These are phyloP conservation scores for Plectrocnemia conspersa DNA, from an alignment of 1,140 invertebrate species.

Conservation along the genomic window DNA sequence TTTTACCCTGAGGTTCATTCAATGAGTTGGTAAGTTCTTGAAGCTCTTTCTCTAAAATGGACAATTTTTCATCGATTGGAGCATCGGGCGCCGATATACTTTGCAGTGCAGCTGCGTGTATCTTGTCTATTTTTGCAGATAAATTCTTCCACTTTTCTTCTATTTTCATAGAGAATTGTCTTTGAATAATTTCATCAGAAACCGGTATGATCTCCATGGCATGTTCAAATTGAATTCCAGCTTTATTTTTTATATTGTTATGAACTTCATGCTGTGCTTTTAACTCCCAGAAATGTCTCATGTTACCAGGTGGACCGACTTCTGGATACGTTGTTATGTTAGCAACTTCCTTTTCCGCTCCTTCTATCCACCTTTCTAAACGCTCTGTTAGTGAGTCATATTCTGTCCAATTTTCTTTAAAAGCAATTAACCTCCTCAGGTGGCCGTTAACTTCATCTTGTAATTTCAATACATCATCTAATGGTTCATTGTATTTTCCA, in stretches of 20 bases:
- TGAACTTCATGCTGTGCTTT: constrained; percentile 84
- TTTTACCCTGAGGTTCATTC: constrained; percentile 66
- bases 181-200: constrained; percentile 73
- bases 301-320: constrained; percentile 58
- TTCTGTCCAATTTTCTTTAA: constrained; percentile 69
- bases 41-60: constrained; percentile 67
- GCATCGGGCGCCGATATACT: constrained; percentile 66
- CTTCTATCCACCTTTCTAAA: constrained; percentile 68
- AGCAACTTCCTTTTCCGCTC: constrained; percentile 62
- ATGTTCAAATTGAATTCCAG: constrained; percentile 67
- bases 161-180: constrained; percentile 69
- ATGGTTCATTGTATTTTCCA: constrained; percentile 61
- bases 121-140: constrained; percentile 57
- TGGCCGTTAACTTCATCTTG: constrained; percentile 70
- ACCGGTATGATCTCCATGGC: constrained; percentile 71
- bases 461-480: constrained; percentile 64
- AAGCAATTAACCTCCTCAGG: constrained; percentile 62
- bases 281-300: constrained; percentile 80
- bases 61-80: constrained; percentile 65
- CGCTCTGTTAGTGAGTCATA: constrained; percentile 68
- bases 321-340: constrained; percentile 49
- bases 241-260: constrained; percentile 69
- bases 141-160: constrained; percentile 71
- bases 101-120: constrained; percentile 62
- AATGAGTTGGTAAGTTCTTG: constrained; percentile 62